Base-by-base conservation (phyloP, 2,113 vertebrate species). In the Balaenoptera acutorostrata region DNA sequence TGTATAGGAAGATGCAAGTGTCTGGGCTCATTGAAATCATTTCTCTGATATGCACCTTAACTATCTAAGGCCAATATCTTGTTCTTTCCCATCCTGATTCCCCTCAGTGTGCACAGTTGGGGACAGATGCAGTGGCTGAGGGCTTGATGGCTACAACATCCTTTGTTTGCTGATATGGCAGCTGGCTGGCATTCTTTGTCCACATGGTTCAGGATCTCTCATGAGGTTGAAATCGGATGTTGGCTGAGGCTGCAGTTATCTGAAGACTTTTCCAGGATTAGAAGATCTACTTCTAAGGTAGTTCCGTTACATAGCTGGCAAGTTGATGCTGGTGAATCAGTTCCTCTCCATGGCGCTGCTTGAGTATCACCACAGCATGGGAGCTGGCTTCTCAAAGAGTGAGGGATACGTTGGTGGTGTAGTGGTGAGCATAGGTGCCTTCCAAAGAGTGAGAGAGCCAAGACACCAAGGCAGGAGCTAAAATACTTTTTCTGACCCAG, bases 381-480 rank as follows among this genome's bases (percentile, higher is more conserved):
- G 21, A 29, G 13, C 21, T 23, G 66, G 18, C 71, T 57, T 90
- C 21, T n/a, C 15, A 17, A 74, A 49, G 33, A 68, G 68, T 41
- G n/a, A 57, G 49, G 33, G 18, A 55, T 0, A 98, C 98, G 97
- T 98, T 98, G 98, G 98, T 99, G 98, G 98, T 98, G 98, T 98
- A 98, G 98, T 98, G 98, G 98, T 98, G 96, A 98, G 98, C 98
- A 98, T 98, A 98, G 98, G 98, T 98, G 98, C 98, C 98, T 98
- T 99, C 98, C 97, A 96, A 97, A 61, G 69, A 44, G 18, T 11
- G 52, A 84, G 41, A 57, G 20, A 52, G 17, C 74, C 17, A n/a
- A 31, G 74, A 80, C 44, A 5, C 31, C 74, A 68, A 1, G 25
- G 74, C 74, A 55, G 44, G n/a, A 39, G 44, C 74, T 74, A 29